Base-by-base conservation (phyloP, 2,113 vertebrate species). In the Macheiramphus alcinus region DNA sequence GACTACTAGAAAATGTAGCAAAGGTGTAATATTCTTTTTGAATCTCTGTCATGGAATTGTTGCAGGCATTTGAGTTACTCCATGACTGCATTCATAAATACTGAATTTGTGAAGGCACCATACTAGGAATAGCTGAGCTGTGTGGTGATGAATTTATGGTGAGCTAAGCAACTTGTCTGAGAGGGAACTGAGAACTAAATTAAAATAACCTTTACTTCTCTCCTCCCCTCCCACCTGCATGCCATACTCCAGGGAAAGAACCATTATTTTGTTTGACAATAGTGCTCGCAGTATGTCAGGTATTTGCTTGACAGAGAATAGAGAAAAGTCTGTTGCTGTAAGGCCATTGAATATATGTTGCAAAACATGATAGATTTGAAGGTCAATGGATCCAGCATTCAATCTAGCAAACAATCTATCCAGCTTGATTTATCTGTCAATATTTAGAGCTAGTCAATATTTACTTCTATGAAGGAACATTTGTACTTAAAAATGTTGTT, bases 331-430 rank as follows among this genome's bases (percentile, higher is more conserved):
- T 61, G 13, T 59, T 80, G 36, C 78, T 93, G 21, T 73, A 61
- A 93, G 80, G 47, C 36, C 86, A 42, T n/a, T 80, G 48, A 89
- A 85, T 82, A 62, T 53, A 59, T 3, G 5, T 73, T 90, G 78
- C 62, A 93, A 95, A 94, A 85, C n/a, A 72, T 76, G 78, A 80
- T 70, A 66, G 76, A 76, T 94, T 87, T 90, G 58, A 86, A 97
- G 91, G 87, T 95, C 87, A 93, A 42, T 85, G 66, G 66, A 90
- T 95, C 16, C 50, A 82, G 36, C 78, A 82, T 38, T 93, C 93
- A 72, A 66, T 83, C 48, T 72, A 48, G 19, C 25, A 89, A 93
- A 58, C 81, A 80, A 85, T 88, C 15, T 73, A 65, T 61, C 15
- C 42, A 75, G 15, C 53, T 47, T 80, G 70, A 94, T 90, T 93